A percentile compares a stretch with the other conserved stretches of the same genome.
Evolutionary conservation across 2,888 invertebrate genomes (phyloP).

Genomic region (Muschampia plurimacula): DNA sequence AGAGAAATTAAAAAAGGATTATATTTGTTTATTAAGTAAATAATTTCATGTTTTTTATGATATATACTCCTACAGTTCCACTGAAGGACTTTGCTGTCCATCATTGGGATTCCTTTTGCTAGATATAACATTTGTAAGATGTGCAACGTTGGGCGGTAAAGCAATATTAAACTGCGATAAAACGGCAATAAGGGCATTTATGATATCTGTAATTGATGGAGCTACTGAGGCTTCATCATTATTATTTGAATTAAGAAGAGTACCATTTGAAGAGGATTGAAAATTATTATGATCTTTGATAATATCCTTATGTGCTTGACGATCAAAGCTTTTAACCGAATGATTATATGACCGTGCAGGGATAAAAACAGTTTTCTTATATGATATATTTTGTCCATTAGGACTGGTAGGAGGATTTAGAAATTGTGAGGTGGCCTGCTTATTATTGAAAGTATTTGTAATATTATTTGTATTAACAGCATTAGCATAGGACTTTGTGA

Average conservation of each 20-base stretch:
- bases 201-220: neutral
- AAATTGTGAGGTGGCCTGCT: neutral
- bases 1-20: no score
- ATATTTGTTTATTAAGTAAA: no score
- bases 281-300: constrained; percentile 1
- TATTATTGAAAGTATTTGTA: no score
- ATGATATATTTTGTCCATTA: neutral
- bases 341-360: neutral
- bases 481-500: no score
- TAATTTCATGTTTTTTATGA: no score
- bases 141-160: constrained; percentile 8
- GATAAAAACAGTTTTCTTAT: neutral
- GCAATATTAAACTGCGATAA: neutral
- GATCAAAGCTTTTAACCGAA: neutral
- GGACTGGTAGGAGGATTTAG: neutral
- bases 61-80: no score
- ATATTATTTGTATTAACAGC: neutral
- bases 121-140: neutral
- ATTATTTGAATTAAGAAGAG: neutral
- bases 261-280: neutral
- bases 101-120: neutral
- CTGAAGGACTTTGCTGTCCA: no score
- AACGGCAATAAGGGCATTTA: neutral
- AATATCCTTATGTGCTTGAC: neutral
- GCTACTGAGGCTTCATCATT: neutral